Evolutionary conservation across 2,113 vertebrate genomes (phyloP).

Genomic region (Actenoides lindsayi): DNA sequence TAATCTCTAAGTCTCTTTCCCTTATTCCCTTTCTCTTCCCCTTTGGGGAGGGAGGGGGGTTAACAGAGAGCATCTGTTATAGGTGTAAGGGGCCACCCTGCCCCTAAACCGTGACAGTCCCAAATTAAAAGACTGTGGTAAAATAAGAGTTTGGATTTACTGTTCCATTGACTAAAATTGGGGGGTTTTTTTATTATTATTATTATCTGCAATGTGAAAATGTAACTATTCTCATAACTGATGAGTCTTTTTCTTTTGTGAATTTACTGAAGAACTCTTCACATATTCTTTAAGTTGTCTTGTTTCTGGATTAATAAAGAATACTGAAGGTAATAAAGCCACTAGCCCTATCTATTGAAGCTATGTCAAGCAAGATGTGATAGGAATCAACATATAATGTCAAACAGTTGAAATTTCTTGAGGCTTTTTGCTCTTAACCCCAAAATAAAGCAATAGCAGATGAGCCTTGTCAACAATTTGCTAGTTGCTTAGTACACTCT

Average conservation of each 20-base stretch:
- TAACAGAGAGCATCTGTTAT: too few relatives aligned
- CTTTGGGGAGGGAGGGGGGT: too few relatives aligned
- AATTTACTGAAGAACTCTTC: background rate
- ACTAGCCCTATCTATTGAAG: background rate
- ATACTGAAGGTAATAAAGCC: background rate
- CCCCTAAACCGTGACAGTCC: background rate
- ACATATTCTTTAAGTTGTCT: background rate
- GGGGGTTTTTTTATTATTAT: background rate
- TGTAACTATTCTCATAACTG: background rate
- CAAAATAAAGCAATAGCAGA: constrained; percentile 61
- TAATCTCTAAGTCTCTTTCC: too few relatives aligned
- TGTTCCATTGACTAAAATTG: background rate
- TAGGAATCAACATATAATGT: background rate
- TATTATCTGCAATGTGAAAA: background rate
- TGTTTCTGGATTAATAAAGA: background rate
- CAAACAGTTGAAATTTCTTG: constrained; percentile 11
- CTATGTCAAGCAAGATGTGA: background rate
- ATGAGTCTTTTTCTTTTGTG: background rate
- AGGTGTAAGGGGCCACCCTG: too few relatives aligned
- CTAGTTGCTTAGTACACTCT: constrained; percentile 47
- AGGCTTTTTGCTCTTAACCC: constrained; percentile 23
- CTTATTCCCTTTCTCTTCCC: too few relatives aligned
- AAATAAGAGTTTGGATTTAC: background rate
- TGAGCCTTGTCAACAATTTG: constrained; percentile 70
- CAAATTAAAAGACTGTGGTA: background rate